These are phyloP conservation scores for Iguana delicatissima DNA, from an alignment of 2,797 vertebrate genomes.

Conservation along the genomic window DNA sequence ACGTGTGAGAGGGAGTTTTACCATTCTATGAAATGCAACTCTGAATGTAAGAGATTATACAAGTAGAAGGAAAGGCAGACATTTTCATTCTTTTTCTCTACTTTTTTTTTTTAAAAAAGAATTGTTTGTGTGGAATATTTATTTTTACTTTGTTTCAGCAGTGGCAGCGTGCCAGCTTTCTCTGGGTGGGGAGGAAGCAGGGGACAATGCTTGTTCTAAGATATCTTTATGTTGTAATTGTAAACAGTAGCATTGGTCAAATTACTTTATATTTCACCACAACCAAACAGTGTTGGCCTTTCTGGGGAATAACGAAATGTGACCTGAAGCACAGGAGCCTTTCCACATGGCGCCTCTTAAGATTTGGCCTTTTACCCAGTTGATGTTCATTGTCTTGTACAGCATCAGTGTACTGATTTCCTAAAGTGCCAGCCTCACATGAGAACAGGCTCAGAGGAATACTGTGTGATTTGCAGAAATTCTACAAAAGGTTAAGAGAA, in stretches of 20 bases:
- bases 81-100: not conserved
- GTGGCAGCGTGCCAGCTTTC: not conserved
- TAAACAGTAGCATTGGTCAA: not conserved
- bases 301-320: not conserved
- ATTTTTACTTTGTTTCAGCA: not conserved
- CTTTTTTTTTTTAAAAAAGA: not conserved
- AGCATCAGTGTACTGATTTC: no score
- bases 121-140: not conserved
- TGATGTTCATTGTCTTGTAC: no score
- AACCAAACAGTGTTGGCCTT: no score
- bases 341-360: no score
- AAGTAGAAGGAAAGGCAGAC: not conserved
- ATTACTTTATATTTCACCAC: not conserved
- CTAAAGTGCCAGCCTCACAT: no score
- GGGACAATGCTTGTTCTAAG: not conserved
- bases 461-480: no score
- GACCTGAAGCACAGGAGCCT: not conserved
- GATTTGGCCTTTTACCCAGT: no score
- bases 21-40: not conserved
- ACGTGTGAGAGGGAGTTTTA: not conserved
- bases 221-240: not conserved
- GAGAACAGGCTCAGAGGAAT: no score
- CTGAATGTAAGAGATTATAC: not conserved
- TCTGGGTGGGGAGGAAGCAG: not conserved
- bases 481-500: no score